Base-by-base conservation (phyloP, 2,797 vertebrate genomes). In the Cetoscarus ocellatus region DNA sequence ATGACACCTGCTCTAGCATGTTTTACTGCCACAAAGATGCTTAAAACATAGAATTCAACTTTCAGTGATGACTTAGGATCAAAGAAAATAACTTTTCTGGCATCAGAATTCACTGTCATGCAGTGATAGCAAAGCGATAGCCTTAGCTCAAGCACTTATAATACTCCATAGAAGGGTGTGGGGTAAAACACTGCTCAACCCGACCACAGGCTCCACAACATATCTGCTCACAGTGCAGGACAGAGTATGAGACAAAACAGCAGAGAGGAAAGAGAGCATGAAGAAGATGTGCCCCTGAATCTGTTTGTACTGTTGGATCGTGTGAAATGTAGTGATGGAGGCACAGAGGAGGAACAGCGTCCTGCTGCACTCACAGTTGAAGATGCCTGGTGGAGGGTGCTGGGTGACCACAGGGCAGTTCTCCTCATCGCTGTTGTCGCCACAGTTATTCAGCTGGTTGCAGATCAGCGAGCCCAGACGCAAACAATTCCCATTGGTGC, bases 381-480 rank as follows among this genome's bases (percentile, higher is more conserved):
- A 97, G 95, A 98, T 96, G 89, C 96, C 95, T 1, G 96, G 96
- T 66, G 97, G 96, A 70, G 97, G 97, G 83, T 97, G 97, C 89
- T 97, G 96, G 34, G 97, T 98, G 93, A 97, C 97, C 92, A 96
- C 93, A 36, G 97, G 95, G 84, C 97, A 99, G 93, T 97, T 97
- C 90, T 98, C 97, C 93, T 99, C 97, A 91, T 98, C 97, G 73
- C 96, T 98, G 94, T 98, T 98, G 95, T 99, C 97, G 67, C 97
- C 97, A 91, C 97, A 98, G 94, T 98, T 97, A 79, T 98, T 97
- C 92, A 97, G 95, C 90, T 97, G 96, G 94, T 98, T 98, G 94
- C 97, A 99, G 94, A 99, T 96, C 94, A 97, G 90, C 49, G 96
- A 98, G 83, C 96, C 96, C 91, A 97, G 95, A 92, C 96, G 96